Base-by-base conservation (phyloP, 2,888 invertebrate species). In the Pocota personata region DNA sequence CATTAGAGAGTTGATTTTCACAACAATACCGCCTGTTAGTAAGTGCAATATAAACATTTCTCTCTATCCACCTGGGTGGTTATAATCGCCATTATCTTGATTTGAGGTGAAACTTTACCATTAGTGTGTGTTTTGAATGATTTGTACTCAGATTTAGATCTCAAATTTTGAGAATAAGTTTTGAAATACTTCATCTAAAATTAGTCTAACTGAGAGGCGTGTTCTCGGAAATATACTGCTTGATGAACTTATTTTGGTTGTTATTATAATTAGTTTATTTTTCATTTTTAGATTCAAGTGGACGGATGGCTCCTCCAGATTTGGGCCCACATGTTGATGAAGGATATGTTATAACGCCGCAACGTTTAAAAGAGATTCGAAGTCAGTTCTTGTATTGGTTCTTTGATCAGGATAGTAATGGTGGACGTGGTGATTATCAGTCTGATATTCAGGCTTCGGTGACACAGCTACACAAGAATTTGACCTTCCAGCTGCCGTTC, bases 401-500 rank as follows among this genome's bases (percentile, higher is more conserved):
- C 93, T 97, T 95, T 91, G 97, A 97, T 91, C 94, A 94, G 90
- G 92, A 92, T 80, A 89, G 77, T 71, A 89, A 88, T 64, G 97
- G 97, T 0, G 97, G 97, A 0, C 92, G 93, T 27, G 97, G 97
- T 0, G 98, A 98, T 91, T 96, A 95, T 91, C 97, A 97, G 91
- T 94, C 94, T 24, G 95, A 97, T 90, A 96, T 98, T 64, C 97
- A 97, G 90, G 94, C 96, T 0, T 97, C 97, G 8, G 95, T 95
- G 66, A 95, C 97, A 0, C 97, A 97, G 92, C 94, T 97, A 21
- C 97, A 98, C 91, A 97, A 98, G 92, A 97, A 97, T 90, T 95
- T 98, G 89, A 98, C 97, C 92, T 98, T 98, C 89, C 97, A 98
- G 89, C 93, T 98, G 78, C 98, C 98, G 0, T 98, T 97, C 93